phyloP scores from a whole-genome alignment of 2,113 vertebrate genomes.

The Crotalus helleri region DNA sequence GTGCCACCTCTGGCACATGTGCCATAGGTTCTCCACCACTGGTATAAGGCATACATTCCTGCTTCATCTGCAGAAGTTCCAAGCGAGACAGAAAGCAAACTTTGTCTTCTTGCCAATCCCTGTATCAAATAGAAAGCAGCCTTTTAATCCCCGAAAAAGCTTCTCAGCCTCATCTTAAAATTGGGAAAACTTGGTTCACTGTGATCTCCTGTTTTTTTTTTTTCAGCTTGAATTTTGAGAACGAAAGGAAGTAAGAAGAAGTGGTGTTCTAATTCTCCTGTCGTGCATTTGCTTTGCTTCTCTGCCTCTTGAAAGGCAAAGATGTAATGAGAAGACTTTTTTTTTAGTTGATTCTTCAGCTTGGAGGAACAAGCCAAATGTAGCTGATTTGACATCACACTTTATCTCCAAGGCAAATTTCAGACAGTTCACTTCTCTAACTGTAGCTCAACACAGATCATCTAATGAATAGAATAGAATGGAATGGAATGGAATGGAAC shows the following conservation, averaged over 20 bases:
- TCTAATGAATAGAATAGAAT: no score
- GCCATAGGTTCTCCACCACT: no score
- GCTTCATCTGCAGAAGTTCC: not conserved
- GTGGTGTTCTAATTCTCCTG: not conserved
- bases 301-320: not conserved
- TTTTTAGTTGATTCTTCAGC: not conserved
- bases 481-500: no score
- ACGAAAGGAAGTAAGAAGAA: not conserved
- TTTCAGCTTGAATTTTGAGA: not conserved
- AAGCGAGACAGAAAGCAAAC: not conserved
- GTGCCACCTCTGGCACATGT: no score
- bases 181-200: not conserved
- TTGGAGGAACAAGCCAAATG: not conserved
- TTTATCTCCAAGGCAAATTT: not conserved
- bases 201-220: not conserved
- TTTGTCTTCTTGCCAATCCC: not conserved
- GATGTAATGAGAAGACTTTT: not conserved
- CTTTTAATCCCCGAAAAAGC: not conserved
- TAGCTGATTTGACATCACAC: no score
- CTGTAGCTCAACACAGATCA: not conserved
- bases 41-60: not conserved
- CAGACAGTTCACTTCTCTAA: not conserved
- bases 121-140: not conserved
- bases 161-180: not conserved
- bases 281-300: not conserved